Conservation (phyloP, 2,797 vertebrate genomes). For the Lacerta viridis region DNA sequence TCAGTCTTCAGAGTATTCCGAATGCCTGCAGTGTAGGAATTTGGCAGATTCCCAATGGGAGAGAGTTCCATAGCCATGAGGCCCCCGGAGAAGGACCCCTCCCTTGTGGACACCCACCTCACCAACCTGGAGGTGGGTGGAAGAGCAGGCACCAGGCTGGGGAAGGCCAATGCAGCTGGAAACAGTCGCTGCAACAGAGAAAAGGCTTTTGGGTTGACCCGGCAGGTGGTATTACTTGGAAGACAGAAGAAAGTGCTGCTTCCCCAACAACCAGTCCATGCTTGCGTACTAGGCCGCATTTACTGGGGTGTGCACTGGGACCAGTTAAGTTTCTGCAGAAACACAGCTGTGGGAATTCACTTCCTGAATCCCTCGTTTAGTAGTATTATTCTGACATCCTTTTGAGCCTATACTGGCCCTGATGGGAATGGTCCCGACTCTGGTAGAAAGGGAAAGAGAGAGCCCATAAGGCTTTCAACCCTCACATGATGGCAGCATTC, state of each 20-base stretch:
- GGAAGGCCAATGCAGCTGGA: not conserved
- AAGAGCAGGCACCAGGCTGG: not conserved
- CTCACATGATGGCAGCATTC: slow-evolving; percentile 93
- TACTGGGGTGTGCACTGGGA: not conserved
- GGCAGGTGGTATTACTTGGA: no score
- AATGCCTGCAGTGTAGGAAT: no score
- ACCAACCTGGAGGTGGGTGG: no score
- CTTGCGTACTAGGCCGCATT: not conserved
- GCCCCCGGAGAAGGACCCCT: no score
- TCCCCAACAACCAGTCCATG: not conserved
- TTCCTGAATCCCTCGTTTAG: not conserved
- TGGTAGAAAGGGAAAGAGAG: not conserved
- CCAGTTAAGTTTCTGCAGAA: not conserved
- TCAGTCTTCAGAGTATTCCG: no score
- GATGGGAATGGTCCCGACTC: not conserved
- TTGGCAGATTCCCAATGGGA: no score
- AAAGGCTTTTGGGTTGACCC: not conserved
- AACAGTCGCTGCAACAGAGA: not conserved
- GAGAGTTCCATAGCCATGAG: no score
- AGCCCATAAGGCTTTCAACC: not conserved
- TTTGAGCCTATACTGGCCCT: not conserved
- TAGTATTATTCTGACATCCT: not conserved
- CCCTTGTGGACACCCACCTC: no score
- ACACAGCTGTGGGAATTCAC: not conserved
- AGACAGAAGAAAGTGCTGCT: not conserved